Evolutionary conservation across 2,113 vertebrate species (phyloP), one percentile per base, ranked within the genome.

Genomic region (Grus americana): DNA sequence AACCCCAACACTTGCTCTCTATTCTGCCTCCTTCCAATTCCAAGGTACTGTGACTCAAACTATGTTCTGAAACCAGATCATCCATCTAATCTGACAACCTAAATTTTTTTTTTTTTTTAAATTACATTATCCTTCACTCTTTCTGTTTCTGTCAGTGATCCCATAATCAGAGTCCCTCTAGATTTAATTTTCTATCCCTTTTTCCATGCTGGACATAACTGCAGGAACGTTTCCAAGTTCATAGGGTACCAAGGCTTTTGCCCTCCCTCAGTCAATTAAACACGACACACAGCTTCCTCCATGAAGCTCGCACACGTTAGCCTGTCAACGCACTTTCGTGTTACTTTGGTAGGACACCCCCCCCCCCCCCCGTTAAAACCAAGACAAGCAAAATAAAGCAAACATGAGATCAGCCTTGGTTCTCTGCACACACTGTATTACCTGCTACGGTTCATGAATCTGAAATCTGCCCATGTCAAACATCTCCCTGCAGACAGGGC

Each of bases 261-360:
- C 2, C 5, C 9, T 29, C 50, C 19, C 63, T 83, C 71, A 75
- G n/a, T 26, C 57, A 63, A 23, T 11, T 26, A 47, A 52, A 38
- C 22, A 22, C 29, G 30, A 42, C 29, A 24, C 16, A 70, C 40
- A 54, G 15, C 20, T 50, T 57, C 36, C 29, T 15, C 12, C 32
- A 17, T 0, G 4, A 32, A 79, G 63, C 30, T 42, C 70, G 36
- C 19, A 0, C 22, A 42, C 5, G 4, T 19, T 17, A 70, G 38
- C 27, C 47, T 59, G 34, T 32, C 52, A 65, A 38, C 20, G 29
- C 0, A 3, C 18, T 27, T 27, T 34, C n/a, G 19, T 0, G 6
- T 38, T 23, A 38, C 26, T 38, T 76, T 0, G 0, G 22, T n/a
- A 61, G 38, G 13, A 38, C 38, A 38, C 38, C 38, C 38, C 38